Base-by-base conservation (phyloP, 1,140 invertebrate species). In the Dermatophagoides farinae region DNA sequence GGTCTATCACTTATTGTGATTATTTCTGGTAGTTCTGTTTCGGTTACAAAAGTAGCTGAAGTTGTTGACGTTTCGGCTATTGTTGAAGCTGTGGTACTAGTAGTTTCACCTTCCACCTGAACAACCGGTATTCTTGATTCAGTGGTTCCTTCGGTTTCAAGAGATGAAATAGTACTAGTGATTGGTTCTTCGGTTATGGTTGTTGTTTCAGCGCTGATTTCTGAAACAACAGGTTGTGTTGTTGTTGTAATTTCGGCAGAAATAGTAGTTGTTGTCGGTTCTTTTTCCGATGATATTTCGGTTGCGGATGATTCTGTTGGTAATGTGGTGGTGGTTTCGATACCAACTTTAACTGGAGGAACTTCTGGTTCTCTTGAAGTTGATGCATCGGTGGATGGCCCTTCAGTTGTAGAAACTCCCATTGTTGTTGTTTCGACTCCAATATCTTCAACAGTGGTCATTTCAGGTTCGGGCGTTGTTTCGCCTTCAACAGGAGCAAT, bases 181-280 rank as follows among this genome's bases (percentile, higher is more conserved):
- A 23, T 47, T 18, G 46, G 46, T 23, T 23, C 9, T 47, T 47
- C 46, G 39, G 31, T 31, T 2, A 31, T 31, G 2, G 31, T 31
- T 31, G 62, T 25, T 46, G 38, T 14, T 6, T 14, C 44, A 20
- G 16, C 22, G 14, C 5, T 16, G 5, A 31, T 23, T 61, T 53
- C 54, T 12, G 9, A 23, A n/a, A 18, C 18, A n/a, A 18, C 25
- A 46, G 59, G 57, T 61, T 65, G 54, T 41, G 64, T 52, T 41
- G 31, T 31, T 8, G 8, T 31, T 31, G 2, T 8, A 31, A 2
- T 8, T 31, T 31, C 31, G 31, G 8, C 8, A 4, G 31, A 8
- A 31, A 25, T 50, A 40, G 52, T n/a, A 40, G 63, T 46, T 58
- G 61, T 22, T 22, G 54, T 22, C 51, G 41, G 46, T 55, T 63